Evolutionary conservation across 2,797 vertebrate species (phyloP).

Genomic region (Parotocinclus haroldoi): DNA sequence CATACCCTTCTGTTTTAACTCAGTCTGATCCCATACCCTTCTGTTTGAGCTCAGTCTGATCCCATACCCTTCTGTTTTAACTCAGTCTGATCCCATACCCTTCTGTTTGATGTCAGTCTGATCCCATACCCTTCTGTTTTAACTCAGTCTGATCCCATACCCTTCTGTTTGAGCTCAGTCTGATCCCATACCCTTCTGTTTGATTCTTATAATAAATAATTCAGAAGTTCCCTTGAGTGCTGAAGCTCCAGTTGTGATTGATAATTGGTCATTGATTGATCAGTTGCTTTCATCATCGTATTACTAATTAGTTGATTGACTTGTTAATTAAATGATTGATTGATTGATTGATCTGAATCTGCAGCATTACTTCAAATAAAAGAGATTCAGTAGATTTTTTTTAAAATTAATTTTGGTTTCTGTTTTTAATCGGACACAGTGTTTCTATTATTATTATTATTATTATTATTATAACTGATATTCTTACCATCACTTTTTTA

Average conservation of each 20-base stretch:
- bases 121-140: too few relatives aligned
- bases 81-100: too few relatives aligned
- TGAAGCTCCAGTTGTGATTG: slow-evolving; percentile 48
- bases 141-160: slow-evolving; percentile 2
- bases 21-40: too few relatives aligned
- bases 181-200: slow-evolving; percentile 37
- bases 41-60: too few relatives aligned
- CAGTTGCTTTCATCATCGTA: slow-evolving; percentile 37
- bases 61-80: too few relatives aligned
- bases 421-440: slow-evolving; percentile 74
- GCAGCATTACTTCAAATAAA: slow-evolving; percentile 66
- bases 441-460: slow-evolving; percentile 79
- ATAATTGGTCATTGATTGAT: slow-evolving; percentile 32
- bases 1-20: neutral
- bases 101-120: too few relatives aligned
- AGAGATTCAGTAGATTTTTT: slow-evolving; percentile 54
- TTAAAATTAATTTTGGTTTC: slow-evolving; percentile 70
- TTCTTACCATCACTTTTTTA: slow-evolving; percentile 63
- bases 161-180: slow-evolving; percentile 36
- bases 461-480: slow-evolving; percentile 74
- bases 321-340: slow-evolving; percentile 7
- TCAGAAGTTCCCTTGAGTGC: slow-evolving; percentile 43
- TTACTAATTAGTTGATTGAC: neutral
- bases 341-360: slow-evolving; percentile 51
- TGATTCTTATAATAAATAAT: slow-evolving; percentile 40